phyloP scores from a whole-genome alignment of 2,888 invertebrate species.

The Callyntrura guangdongensis region DNA sequence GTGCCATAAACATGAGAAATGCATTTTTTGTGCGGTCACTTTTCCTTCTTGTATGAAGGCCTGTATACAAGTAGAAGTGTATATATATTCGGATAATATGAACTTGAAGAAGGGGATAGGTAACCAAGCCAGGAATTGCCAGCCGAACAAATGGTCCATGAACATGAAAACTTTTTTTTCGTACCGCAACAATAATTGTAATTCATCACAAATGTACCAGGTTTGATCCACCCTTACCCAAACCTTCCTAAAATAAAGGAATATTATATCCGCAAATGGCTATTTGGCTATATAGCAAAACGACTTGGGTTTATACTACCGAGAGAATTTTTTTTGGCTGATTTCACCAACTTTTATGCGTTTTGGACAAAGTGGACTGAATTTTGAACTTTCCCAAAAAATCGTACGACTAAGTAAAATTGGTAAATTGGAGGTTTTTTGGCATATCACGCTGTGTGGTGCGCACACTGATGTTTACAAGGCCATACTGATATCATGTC shows the following conservation, averaged over 20 bases:
- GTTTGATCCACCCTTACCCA: slow-evolving; percentile 70
- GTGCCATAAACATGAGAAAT: background rate
- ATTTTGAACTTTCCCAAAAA: background rate
- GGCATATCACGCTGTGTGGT: too few species aligned
- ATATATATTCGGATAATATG: too few species aligned
- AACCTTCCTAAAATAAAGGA: slow-evolving; percentile 22
- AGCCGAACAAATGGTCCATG: slow-evolving; percentile 67
- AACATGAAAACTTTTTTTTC: slow-evolving; percentile 70
- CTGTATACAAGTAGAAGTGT: background rate
- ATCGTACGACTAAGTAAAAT: background rate
- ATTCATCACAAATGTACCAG: slow-evolving; percentile 72
- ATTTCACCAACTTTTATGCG: too few species aligned
- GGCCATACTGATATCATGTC: too few species aligned
- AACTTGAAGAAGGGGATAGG: background rate
- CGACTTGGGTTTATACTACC: background rate
- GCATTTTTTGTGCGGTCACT: background rate
- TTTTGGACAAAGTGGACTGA: background rate
- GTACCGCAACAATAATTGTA: slow-evolving; percentile 48
- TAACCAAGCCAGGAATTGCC: background rate
- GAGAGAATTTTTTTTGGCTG: background rate
- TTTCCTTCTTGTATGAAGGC: background rate
- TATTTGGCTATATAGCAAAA: background rate
- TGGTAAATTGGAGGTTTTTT: too few species aligned
- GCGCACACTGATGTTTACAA: too few species aligned
- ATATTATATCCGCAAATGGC: background rate